phyloP scores from a whole-genome alignment of 1,140 invertebrate genomes.

The Platyura marginata region DNA sequence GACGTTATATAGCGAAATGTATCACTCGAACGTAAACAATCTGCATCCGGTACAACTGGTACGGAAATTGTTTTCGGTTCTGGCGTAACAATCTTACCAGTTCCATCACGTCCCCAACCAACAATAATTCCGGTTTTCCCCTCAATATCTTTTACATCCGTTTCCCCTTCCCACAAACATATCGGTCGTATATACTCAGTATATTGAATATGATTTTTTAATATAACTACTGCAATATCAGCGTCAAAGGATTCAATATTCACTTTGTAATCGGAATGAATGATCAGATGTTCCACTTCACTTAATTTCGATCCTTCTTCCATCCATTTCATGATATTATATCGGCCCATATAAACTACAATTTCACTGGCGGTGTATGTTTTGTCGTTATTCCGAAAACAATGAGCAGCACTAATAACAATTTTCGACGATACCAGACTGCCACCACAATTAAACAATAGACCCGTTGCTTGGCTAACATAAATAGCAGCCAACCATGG shows the following conservation, averaged over 20 bases:
- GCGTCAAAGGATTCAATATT: constrained; percentile 21
- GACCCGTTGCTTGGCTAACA: constrained; percentile 18
- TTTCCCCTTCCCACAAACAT: constrained; percentile 31
- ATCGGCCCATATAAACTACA: constrained; percentile 26
- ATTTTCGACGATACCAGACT: constrained; percentile 32
- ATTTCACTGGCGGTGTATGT: constrained; percentile 15
- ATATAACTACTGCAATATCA: constrained; percentile 28
- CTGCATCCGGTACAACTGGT: constrained; percentile 31
- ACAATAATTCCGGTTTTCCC: constrained; percentile 23
- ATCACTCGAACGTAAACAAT: constrained; percentile 31
- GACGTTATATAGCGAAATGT: constrained; percentile 33
- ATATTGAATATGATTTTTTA: constrained; percentile 16
- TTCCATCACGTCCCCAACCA: constrained; percentile 38
- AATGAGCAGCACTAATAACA: constrained; percentile 28
- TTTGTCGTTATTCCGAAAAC: constrained; percentile 13
- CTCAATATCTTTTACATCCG: constrained; percentile 8
- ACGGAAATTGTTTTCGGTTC: constrained; percentile 30
- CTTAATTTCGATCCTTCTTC: constrained; percentile 23
- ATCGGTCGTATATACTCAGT: constrained; percentile 27
- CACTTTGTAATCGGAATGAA: constrained; percentile 28
- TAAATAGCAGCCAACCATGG: constrained; percentile 51
- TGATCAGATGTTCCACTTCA: constrained; percentile 20
- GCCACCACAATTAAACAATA: constrained; percentile 28
- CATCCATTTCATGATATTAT: constrained; percentile 24
- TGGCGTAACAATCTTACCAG: constrained; percentile 23